Conservation (phyloP, 2,888 invertebrate species). For the Liodrosophila aerea region DNA sequence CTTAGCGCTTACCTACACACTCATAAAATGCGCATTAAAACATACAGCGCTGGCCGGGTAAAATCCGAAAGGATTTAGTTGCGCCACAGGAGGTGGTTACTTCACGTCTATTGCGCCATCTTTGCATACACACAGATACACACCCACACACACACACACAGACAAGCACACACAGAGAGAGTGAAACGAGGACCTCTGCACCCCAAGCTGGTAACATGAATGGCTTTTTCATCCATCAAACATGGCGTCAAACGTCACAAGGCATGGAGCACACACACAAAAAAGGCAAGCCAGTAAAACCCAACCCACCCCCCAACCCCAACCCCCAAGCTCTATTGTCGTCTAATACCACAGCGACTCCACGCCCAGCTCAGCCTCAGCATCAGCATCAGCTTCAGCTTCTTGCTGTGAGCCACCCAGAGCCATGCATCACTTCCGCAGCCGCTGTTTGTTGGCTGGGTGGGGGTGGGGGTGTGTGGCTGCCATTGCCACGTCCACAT, state of each 20-base stretch:
- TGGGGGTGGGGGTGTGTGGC: slow-evolving; percentile 19
- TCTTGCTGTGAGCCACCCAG: slow-evolving; percentile 13
- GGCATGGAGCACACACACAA: slow-evolving; percentile 67
- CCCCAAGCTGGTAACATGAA: slow-evolving; percentile 76
- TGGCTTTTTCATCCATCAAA: slow-evolving; percentile 78
- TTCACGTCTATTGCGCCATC: slow-evolving; percentile 75
- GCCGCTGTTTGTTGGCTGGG: slow-evolving; percentile 45
- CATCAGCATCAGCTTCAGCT: too few relatives aligned
- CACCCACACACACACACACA: slow-evolving; percentile 16
- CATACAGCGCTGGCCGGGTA: slow-evolving; percentile 60
- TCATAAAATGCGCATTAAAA: slow-evolving; percentile 77
- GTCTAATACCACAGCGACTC: slow-evolving; percentile 71
- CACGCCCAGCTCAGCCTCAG: slow-evolving; percentile 19
- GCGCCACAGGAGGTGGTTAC: slow-evolving; percentile 76
- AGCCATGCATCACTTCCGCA: slow-evolving; percentile 79
- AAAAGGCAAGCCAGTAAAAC: slow-evolving; percentile 61
- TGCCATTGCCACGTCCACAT: too few relatives aligned
- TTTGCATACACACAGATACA: slow-evolving; percentile 58
- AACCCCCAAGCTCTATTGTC: slow-evolving; percentile 65
- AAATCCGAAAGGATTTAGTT: slow-evolving; percentile 77
- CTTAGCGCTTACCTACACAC: slow-evolving; percentile 62
- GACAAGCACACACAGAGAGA: slow-evolving; percentile 14
- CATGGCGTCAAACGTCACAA: slow-evolving; percentile 81
- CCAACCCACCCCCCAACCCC: slow-evolving; percentile 44
- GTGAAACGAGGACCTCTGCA: slow-evolving; percentile 69